Base-by-base conservation (phyloP, 1,140 invertebrate genomes). In the Mesaphorura yosii region DNA sequence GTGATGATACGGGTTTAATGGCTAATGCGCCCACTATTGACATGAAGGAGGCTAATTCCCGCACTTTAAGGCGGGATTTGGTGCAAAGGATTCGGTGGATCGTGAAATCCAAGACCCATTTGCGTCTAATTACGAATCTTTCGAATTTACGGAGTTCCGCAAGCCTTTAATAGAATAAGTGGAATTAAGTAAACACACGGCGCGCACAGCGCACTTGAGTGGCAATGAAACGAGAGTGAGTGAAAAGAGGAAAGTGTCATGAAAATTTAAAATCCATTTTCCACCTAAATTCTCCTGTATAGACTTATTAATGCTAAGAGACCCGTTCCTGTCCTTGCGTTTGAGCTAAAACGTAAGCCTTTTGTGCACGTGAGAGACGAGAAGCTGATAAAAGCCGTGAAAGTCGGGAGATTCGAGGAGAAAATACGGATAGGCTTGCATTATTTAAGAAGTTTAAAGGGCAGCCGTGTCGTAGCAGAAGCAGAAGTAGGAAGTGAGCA, bases 91-190 rank as follows among this genome's bases (percentile, higher is more conserved):
- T 5, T 27, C 44, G 29, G 44, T 28, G 25, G 44, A 27, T 23
- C 29, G 44, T 46, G 44, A 46, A 46, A 46, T 46, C 15, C 23
- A 46, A 46, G 44, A 27, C 44, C 6, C 7, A 6, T 7, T 17
- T 19, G 10, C 19, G 17, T 42, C 10, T 22, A 27, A 6, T 27
- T 28, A 10, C 40, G n/a, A 10, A 27, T 23, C 25, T 46, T 46
- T 27, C 25, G 44, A 46, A 46, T 46, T 46, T 28, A 15, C 44
- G 25, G 29, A 27, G 25, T 46, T 46, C 44, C 44, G 44, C 44
- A 23, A 46, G 20, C 44, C n/a, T n/a, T n/a, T 46, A 46, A 46
- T 46, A 46, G 44, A 46, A 46, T 46, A 20, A 46, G 44, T 27
- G 44, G 44, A 46, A 46, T 46, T 46, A 46, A 15, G 44, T 46